Evolutionary conservation across 1,140 invertebrate species (phyloP), one percentile per base, ranked within the genome.

Genomic region (Melitaea cinxia): DNA sequence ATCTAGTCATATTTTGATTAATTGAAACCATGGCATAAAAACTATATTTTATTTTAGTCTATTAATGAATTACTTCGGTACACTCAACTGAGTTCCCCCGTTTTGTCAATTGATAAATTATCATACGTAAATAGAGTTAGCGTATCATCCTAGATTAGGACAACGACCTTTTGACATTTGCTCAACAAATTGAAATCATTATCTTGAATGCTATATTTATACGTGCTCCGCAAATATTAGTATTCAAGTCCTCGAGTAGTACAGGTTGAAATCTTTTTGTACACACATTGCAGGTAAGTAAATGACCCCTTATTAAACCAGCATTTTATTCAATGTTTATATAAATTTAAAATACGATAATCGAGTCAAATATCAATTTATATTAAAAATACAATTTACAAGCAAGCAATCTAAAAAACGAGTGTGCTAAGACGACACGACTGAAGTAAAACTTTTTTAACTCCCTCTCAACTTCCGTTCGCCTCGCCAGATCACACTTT

Each of bases 91-190:
- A 37, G 37, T 57, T 57, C 57, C 57, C 47, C 47, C 30, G 45
- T 60, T 50, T 60, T 50, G 28, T 50, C 57, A 60, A 60, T 60
- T 60, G 57, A 60, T 49, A 60, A 57, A 60, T 60, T n/a, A 60
- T 28, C 28, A n/a, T n/a, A 42, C 24, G 45, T 60, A 60, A 50
- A 59, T 50, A 60, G 57, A 30, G n/a, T 60, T 35, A 35, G 30
- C 50, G 50, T 30, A 60, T 33, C 26, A 12, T 14, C 35, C 52
- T 50, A 60, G 57, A 60, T 60, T 60, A 50, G 57, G 45, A 15
- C 57, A 35, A 35, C 21, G 57, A 60, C 57, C 57, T 60, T 60
- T 33, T 35, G 57, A 37, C 28, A 60, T 60, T 60, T 50, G 47
- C 28, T 50, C 12, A 23, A 24, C 57, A 60, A 60, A 15, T 50